Evolutionary conservation across 2,888 invertebrate species (phyloP).

Genomic region (Labia minor): DNA sequence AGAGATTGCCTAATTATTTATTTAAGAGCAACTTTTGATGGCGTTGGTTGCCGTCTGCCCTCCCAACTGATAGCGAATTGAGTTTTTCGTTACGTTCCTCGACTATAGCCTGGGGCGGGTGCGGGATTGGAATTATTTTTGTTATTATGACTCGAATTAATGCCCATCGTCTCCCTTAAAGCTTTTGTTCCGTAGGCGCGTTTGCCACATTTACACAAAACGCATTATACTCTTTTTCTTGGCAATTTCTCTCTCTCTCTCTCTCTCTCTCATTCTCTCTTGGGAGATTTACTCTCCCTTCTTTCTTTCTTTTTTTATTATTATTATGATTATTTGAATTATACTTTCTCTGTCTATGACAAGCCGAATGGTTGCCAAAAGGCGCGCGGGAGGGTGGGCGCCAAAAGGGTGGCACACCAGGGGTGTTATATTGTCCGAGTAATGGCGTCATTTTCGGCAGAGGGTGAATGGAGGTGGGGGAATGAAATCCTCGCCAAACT

Average conservation of each 20-base stretch:
- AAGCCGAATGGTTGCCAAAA: slow-evolving; percentile 7
- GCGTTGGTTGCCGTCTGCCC: too few species aligned
- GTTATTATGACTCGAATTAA: slow-evolving; percentile 3
- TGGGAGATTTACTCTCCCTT: neutral
- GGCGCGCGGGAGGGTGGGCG: neutral
- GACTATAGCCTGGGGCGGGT: too few species aligned
- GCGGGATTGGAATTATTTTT: neutral
- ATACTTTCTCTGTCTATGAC: slow-evolving; percentile 4
- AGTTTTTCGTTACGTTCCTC: neutral
- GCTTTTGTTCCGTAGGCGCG: neutral
- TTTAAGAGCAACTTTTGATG: neutral
- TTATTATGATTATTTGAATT: slow-evolving; percentile 13
- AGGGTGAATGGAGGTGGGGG: too few species aligned
- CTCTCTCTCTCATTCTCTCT: neutral
- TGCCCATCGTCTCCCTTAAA: neutral
- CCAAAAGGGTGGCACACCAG: neutral
- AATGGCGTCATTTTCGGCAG: slow-evolving; percentile 8
- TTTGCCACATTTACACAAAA: slow-evolving; percentile 1
- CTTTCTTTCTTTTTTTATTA: neutral
- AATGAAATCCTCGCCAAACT: slow-evolving; percentile 7
- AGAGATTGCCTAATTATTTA: slow-evolving; percentile 9
- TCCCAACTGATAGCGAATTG: neutral
- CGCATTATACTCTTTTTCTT: slow-evolving; percentile 8
- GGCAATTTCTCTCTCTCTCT: neutral
- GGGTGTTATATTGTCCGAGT: slow-evolving; percentile 13